Evolutionary conservation across 2,888 invertebrate genomes (phyloP), one percentile per base, ranked within the genome.

Genomic region (Danaus chrysippus): DNA sequence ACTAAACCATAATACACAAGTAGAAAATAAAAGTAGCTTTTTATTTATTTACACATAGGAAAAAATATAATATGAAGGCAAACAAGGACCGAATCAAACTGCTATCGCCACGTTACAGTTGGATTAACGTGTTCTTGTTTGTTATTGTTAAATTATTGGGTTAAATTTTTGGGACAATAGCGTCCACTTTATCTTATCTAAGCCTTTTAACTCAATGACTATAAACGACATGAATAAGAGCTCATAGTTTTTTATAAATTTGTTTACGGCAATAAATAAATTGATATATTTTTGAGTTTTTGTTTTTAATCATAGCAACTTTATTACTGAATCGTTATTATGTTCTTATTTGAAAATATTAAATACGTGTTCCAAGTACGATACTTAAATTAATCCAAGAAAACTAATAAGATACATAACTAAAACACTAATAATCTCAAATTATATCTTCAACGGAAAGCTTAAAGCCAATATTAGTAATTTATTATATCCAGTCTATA

Each of bases 81-180:
- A 62, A 19, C 12, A 52, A 23, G 61, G 44, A 53, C 44, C 23
- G 19, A 42, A 19, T 62, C 70, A 49, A 57, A 67, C 73, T 73
- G 76, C 79, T 86, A 87, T 85, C 86, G 77, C 72, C 68, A 62
- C 71, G 79, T 79, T 75, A 82, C 85, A 78, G 77, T 79, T 72
- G 82, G 81, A 81, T 86, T 81, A 82, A 73, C 71, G 67, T 71
- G 70, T 70, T 70, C 71, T 71, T 70, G 70, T 72, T 71, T 68
- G 68, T 72, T 72, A 70, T 70, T 70, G 67, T 73, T 71, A 71
- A 69, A 68, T 68, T 70, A 66, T 70, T 67, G 64, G 66, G 62
- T 63, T 68, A 64, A 68, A 61, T 62, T 64, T 58, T 61, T 56
- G 12, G 63, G 56, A 64, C 65, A 66, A 68, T 60, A 43, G 60